Conservation (phyloP, 2,113 vertebrate species). For the Pan troglodytes region NHGRI_mPanTro3-v2.1_pri NC_072398.2:58880001-58880500, state of each 20-base stretch:
- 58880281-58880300: neutral
- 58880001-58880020: neutral
- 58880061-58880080: neutral
- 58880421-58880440: neutral
- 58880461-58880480: neutral
- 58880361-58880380: neutral
- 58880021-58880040: neutral
- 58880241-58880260: neutral
- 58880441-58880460: neutral
- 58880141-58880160: neutral
- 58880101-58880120: neutral
- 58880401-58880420: neutral
- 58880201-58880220: neutral
- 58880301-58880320: neutral
- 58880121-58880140: neutral
- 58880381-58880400: neutral
- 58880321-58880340: too few relatives aligned
- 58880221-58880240: neutral
- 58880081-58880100: neutral
- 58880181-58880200: neutral
- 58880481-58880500: neutral
- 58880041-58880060: neutral
- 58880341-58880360: too few relatives aligned
- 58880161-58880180: neutral
- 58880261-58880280: neutral